Evolutionary conservation across 2,113 vertebrate genomes (phyloP).

Genomic region (Pogonocichla stellata): DNA sequence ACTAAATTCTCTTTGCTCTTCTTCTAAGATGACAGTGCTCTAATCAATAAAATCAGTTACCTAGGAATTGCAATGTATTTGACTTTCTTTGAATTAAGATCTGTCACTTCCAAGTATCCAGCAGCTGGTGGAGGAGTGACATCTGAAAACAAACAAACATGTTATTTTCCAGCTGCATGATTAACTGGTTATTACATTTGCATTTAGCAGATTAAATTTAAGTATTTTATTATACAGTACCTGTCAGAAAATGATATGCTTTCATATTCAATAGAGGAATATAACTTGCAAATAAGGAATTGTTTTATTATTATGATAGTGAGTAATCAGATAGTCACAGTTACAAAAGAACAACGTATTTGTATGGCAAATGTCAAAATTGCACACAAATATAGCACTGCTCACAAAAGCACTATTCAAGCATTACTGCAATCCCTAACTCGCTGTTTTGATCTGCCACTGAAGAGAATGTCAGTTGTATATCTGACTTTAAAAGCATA

Average conservation of each 20-base stretch:
- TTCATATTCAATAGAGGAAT: not conserved
- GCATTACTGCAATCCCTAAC: not conserved
- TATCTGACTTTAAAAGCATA: not conserved
- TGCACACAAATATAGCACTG: not conserved
- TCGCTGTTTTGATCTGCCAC: not conserved
- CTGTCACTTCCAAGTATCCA: slow-evolving; percentile 93
- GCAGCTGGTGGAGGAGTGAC: slow-evolving; percentile 83
- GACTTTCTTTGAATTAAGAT: slow-evolving; percentile 91
- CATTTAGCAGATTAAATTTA: not conserved
- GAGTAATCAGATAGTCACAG: not conserved
- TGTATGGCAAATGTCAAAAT: not conserved
- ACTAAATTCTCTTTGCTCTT: not conserved
- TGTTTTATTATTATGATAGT: not conserved
- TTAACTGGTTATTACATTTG: not conserved
- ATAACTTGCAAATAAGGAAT: not conserved
- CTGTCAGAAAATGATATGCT: slow-evolving; percentile 6
- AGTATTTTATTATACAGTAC: slow-evolving; percentile 8
- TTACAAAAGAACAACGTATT: not conserved
- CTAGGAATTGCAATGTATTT: slow-evolving; percentile 93
- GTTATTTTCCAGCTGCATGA: slow-evolving; percentile 7
- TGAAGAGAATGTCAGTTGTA: not conserved
- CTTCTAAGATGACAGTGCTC: not conserved
- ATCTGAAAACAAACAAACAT: slow-evolving; percentile 75
- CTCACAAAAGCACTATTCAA: slow-evolving; percentile 7
- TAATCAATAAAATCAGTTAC: slow-evolving; percentile 73